Conservation (phyloP, 2,113 vertebrate species). For the Dipodomys stephensi region DNA sequence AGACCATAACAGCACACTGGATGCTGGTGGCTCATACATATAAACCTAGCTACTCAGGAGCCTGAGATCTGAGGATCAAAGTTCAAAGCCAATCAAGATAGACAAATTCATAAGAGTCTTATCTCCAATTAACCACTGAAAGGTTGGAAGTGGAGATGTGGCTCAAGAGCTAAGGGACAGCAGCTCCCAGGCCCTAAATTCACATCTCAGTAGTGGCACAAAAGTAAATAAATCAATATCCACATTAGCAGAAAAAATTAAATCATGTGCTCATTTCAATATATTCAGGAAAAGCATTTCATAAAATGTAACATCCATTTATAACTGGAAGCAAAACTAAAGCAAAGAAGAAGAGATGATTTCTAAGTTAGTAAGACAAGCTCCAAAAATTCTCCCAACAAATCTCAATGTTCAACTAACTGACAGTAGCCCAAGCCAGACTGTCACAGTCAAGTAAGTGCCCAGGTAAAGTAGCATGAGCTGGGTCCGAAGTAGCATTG, state of each 20-base stretch:
- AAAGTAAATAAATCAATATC: neutral
- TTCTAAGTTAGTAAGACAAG: neutral
- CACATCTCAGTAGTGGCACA: no score
- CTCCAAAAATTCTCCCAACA: neutral
- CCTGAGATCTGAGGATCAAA: no score
- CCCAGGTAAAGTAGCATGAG: neutral
- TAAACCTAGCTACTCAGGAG: no score
- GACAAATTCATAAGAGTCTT: no score
- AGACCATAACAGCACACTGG: no score
- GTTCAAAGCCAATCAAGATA: no score
- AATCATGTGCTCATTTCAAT: neutral
- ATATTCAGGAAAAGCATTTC: neutral
- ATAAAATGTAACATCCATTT: neutral
- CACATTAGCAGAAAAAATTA: neutral
- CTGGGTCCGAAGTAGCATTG: neutral
- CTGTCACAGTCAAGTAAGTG: neutral
- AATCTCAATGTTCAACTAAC: neutral
- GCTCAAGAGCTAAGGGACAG: no score
- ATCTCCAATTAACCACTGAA: no score
- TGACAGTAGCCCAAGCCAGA: neutral
- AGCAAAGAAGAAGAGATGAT: neutral
- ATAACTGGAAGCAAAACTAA: conserved; percentile 43
- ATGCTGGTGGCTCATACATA: no score
- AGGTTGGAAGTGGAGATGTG: no score
- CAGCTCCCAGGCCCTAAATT: no score